Conservation (phyloP, 2,888 invertebrate genomes). For the Dusona sp. region DNA sequence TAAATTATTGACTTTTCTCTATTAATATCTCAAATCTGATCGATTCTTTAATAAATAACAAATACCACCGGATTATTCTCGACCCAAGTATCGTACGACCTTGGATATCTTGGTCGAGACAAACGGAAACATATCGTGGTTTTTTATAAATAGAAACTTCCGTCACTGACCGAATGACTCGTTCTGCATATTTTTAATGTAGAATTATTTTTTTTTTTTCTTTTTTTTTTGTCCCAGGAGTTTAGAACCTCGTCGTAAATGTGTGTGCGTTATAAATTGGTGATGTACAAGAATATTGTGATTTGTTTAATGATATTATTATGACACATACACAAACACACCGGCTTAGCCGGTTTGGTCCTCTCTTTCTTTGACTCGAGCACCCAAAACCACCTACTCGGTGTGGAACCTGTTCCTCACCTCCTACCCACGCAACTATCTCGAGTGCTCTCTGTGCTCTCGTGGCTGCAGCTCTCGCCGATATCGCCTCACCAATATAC, state of each 20-base stretch:
- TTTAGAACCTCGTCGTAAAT: slow-evolving; percentile 27
- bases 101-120: not conserved
- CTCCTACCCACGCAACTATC: slow-evolving; percentile 65
- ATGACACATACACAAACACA: slow-evolving; percentile 37
- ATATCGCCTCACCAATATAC: slow-evolving; percentile 38
- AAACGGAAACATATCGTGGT: slow-evolving; percentile 47
- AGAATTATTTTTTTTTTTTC: not conserved
- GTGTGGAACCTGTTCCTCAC: slow-evolving; percentile 68
- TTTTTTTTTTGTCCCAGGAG: not conserved
- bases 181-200: slow-evolving; percentile 42
- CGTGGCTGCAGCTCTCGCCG: slow-evolving; percentile 25
- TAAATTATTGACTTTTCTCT: not conserved
- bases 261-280: slow-evolving; percentile 22
- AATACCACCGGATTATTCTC: not conserved
- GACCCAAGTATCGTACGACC: not conserved
- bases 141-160: slow-evolving; percentile 76
- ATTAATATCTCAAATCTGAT: not conserved
- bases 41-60: not conserved
- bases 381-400: slow-evolving; percentile 64
- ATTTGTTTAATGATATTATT: slow-evolving; percentile 62
- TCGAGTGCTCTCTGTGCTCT: slow-evolving; percentile 49
- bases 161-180: slow-evolving; percentile 74
- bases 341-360: slow-evolving; percentile 6
- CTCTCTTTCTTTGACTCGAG: slow-evolving; percentile 28
- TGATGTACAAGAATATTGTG: slow-evolving; percentile 50